A percentile compares a stretch with the other conserved stretches of the same genome.
phyloP scores from a whole-genome alignment of 2,113 vertebrate genomes.

The Elaphurus davidianus region DNA sequence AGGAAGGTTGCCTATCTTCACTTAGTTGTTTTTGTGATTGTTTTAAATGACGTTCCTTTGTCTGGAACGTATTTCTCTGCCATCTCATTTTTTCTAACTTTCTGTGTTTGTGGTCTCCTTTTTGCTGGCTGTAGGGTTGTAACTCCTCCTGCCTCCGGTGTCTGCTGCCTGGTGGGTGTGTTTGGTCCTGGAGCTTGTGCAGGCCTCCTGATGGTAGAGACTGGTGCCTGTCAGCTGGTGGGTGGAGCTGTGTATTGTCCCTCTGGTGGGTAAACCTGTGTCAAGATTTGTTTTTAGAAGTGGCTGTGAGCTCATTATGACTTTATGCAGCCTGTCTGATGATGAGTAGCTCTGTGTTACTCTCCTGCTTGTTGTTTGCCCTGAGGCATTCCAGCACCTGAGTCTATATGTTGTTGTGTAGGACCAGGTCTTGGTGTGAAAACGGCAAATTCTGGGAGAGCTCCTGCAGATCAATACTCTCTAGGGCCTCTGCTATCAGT shows the following conservation, averaged over 20 bases:
- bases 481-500: background rate
- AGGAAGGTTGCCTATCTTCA: background rate
- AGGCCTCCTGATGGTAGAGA: background rate
- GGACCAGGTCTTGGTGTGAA: background rate
- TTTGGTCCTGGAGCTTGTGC: background rate
- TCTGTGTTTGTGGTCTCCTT: background rate
- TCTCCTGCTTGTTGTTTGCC: background rate
- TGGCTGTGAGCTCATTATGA: background rate
- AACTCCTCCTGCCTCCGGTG: background rate
- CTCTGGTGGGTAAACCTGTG: background rate
- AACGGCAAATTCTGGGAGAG: background rate
- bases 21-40: background rate
- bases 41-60: background rate
- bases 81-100: background rate
- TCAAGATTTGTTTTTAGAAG: background rate
- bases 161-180: background rate
- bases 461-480: background rate
- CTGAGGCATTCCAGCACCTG: background rate
- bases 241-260: background rate
- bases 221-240: background rate
- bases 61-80: background rate
- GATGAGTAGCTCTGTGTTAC: background rate
- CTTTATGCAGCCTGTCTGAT: background rate
- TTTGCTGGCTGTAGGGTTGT: background rate
- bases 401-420: background rate